Conservation (phyloP, 1,140 invertebrate genomes). For the Parapsyche elsis region DNA sequence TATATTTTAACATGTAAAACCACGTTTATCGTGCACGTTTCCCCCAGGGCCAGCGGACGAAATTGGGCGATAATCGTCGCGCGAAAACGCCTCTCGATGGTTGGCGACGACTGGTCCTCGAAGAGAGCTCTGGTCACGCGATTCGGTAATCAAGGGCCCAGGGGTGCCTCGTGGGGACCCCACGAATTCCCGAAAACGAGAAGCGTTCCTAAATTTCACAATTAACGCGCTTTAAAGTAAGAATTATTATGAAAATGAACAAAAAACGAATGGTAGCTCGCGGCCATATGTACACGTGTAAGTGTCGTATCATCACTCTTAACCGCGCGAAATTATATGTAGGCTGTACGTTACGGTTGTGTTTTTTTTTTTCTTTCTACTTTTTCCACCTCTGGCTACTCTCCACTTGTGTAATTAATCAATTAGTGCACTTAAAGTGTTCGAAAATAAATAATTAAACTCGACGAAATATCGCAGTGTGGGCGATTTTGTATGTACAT, state of each 20-base stretch:
- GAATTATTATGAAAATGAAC: no score
- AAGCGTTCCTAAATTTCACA: background rate
- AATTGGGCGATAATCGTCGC: conserved; percentile 13
- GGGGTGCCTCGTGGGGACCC: conserved; percentile 9
- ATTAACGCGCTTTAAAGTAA: conserved; percentile 1
- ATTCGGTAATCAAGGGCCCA: conserved; percentile 50
- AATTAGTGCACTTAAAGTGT: background rate
- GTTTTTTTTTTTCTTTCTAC: no score
- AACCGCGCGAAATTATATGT: no score
- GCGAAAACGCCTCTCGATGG: conserved; percentile 27
- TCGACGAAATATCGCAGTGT: background rate
- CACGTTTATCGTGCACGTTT: background rate
- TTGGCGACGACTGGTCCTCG: conserved; percentile 34
- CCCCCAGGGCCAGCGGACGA: background rate
- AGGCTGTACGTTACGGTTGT: no score
- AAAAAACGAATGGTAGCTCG: no score
- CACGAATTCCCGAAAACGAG: background rate
- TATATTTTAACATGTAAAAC: background rate
- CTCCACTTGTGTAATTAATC: background rate
- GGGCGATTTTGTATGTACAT: background rate
- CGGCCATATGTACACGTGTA: no score
- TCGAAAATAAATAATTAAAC: background rate
- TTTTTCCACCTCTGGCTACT: background rate
- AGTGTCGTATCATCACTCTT: no score
- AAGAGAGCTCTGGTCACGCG: conserved; percentile 46